A percentile compares a stretch with the other conserved stretches of the same genome.
Evolutionary conservation across 2,888 invertebrate genomes (phyloP).

Genomic region (Salpingus planirostris): DNA sequence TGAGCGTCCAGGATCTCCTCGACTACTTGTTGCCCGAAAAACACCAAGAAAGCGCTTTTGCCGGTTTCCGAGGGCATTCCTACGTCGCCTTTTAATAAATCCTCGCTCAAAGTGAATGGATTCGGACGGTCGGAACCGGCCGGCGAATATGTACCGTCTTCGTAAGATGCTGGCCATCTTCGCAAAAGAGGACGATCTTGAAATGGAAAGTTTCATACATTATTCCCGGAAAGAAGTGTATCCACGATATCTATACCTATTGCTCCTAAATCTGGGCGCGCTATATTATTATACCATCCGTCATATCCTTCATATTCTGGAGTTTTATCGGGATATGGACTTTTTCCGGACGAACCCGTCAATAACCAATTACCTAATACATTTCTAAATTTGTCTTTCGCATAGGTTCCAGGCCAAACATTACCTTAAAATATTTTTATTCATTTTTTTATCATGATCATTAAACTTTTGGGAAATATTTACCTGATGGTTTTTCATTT

Average conservation of each 20-base stretch:
- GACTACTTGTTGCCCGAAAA: slow-evolving; percentile 54
- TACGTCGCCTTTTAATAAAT: slow-evolving; percentile 40
- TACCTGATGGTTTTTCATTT: too few relatives aligned
- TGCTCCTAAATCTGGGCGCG: slow-evolving; percentile 36
- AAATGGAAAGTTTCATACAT: slow-evolving; percentile 5
- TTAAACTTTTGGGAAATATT: too few relatives aligned
- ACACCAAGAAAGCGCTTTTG: slow-evolving; percentile 50
- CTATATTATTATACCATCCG: slow-evolving; percentile 41
- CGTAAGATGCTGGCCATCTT: slow-evolving; percentile 47
- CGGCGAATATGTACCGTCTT: slow-evolving; percentile 49
- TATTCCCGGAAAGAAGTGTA: not conserved
- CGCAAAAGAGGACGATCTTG: slow-evolving; percentile 49
- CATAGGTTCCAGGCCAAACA: too few relatives aligned
- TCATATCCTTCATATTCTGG: slow-evolving; percentile 39
- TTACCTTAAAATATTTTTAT: too few relatives aligned
- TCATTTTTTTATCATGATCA: too few relatives aligned
- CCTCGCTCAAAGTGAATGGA: slow-evolving; percentile 45
- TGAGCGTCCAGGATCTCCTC: slow-evolving; percentile 55
- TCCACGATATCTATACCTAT: slow-evolving; percentile 25
- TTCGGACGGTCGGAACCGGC: slow-evolving; percentile 44
- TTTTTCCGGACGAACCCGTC: slow-evolving; percentile 17
- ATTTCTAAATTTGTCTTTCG: too few relatives aligned
- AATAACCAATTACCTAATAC: slow-evolving; percentile 23
- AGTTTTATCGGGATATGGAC: not conserved
- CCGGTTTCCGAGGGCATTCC: slow-evolving; percentile 42